Conservation (phyloP, 1,140 invertebrate genomes). For the Orius insidiosus region DNA sequence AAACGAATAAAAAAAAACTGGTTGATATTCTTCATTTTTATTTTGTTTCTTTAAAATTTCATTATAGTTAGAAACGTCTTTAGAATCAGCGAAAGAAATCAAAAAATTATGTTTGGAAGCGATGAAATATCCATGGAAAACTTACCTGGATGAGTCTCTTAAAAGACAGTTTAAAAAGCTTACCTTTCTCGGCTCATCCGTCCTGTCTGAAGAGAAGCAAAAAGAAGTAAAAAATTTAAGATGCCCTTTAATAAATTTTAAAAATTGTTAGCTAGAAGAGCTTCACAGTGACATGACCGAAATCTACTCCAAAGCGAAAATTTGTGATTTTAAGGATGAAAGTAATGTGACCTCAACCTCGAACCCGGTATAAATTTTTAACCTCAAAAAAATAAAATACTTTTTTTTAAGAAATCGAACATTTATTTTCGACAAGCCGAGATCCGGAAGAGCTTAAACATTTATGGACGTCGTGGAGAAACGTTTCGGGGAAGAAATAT, state of each 20-base stretch:
- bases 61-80: slow-evolving; percentile 18
- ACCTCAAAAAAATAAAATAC: too few relatives aligned
- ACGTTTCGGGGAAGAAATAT: slow-evolving; percentile 49
- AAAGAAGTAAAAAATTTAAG: slow-evolving; percentile 23
- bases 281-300: slow-evolving; percentile 39
- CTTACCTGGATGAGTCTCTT: slow-evolving; percentile 38
- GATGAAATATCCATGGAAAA: slow-evolving; percentile 41
- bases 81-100: slow-evolving; percentile 24
- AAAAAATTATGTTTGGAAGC: slow-evolving; percentile 37
- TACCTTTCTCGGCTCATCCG: slow-evolving; percentile 45
- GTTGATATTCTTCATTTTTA: slow-evolving; percentile 25
- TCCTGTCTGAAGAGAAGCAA: slow-evolving; percentile 41
- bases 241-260: not conserved
- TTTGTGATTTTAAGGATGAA: slow-evolving; percentile 47
- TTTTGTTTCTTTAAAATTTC: not conserved
- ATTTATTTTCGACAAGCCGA: slow-evolving; percentile 36
- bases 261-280: slow-evolving; percentile 11
- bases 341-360: slow-evolving; percentile 48
- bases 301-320: slow-evolving; percentile 62
- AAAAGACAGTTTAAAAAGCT: slow-evolving; percentile 45
- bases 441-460: slow-evolving; percentile 55
- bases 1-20: slow-evolving; percentile 42
- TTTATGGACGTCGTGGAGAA: slow-evolving; percentile 61
- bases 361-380: slow-evolving; percentile 62
- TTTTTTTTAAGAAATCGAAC: not conserved